These are phyloP conservation scores for Salvelinus alpinus DNA, from an alignment of 2,113 vertebrate genomes.

Conservation along the genomic window DNA sequence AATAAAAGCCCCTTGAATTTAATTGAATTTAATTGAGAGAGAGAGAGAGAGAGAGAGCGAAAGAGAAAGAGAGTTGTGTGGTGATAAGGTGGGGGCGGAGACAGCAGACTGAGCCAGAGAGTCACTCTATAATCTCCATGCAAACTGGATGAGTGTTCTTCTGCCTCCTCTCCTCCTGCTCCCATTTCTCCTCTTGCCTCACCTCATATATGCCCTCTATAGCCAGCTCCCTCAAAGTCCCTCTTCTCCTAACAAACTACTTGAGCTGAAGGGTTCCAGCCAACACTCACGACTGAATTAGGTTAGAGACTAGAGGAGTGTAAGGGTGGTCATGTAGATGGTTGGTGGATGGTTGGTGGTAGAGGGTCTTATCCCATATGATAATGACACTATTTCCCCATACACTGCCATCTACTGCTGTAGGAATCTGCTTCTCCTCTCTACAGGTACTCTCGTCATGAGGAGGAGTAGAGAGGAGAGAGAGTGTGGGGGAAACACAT, in stretches of 20 bases:
- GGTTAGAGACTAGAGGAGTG: no score
- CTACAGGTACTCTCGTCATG: background rate
- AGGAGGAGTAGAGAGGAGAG: slow-evolving; percentile 16
- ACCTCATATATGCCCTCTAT: background rate
- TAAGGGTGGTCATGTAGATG: no score
- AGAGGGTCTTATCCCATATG: no score
- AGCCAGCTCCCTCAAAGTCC: no score
- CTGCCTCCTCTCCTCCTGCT: background rate
- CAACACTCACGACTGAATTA: no score
- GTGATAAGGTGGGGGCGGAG: background rate
- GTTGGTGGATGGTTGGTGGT: no score
- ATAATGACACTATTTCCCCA: no score
- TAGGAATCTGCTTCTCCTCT: background rate
- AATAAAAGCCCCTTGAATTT: no score
- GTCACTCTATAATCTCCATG: background rate
- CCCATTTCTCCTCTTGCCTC: background rate
- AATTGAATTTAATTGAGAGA: no score
- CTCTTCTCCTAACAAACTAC: no score
- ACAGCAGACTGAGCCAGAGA: background rate
- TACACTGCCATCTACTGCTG: slow-evolving; percentile 5
- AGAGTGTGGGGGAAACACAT: slow-evolving; percentile 29
- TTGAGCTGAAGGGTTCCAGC: no score
- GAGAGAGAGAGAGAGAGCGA: no score
- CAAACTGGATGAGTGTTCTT: background rate
- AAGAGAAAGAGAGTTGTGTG: background rate